phyloP scores from a whole-genome alignment of 1,140 invertebrate genomes.

The Archegozetes longisetosus region DNA sequence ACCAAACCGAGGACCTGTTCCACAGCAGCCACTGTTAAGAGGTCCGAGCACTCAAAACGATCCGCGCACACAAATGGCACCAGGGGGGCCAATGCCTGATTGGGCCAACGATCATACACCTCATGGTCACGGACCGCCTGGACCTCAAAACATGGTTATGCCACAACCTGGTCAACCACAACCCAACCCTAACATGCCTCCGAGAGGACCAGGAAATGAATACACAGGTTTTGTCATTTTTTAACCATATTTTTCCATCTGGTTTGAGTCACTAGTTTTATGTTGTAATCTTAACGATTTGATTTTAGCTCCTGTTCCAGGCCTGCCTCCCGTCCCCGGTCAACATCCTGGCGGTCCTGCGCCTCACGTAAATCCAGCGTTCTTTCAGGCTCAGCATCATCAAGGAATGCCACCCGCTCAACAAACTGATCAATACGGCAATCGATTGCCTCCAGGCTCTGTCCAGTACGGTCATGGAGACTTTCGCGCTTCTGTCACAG shows the following conservation, averaged over 20 bases:
- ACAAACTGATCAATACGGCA: background rate
- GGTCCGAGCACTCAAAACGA: conserved; percentile 1
- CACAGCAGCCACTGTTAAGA: conserved; percentile 1
- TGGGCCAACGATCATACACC: background rate
- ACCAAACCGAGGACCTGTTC: background rate
- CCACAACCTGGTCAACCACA: conserved; percentile 2
- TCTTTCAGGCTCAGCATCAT: conserved; percentile 51
- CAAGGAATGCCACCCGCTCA: background rate
- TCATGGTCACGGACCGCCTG: background rate
- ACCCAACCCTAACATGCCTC: background rate
- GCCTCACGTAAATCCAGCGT: conserved; percentile 88
- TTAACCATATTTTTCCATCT: background rate
- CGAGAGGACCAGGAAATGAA: background rate
- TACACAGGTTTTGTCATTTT: background rate
- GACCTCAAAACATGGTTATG: conserved; percentile 1
- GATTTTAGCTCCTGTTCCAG: conserved; percentile 4
- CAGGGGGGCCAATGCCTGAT: background rate
- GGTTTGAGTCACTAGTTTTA: background rate
- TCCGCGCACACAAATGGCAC: background rate
- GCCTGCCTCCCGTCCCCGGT: conserved; percentile 19
- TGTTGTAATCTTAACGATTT: too few relatives aligned
- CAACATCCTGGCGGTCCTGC: conserved; percentile 25
- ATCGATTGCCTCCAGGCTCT: background rate
- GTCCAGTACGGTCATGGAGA: conserved; percentile 13
- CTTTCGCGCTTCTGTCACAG: conserved; percentile 12